Conservation (phyloP, 2,113 vertebrate genomes). For the Megaceryle maxima region DNA sequence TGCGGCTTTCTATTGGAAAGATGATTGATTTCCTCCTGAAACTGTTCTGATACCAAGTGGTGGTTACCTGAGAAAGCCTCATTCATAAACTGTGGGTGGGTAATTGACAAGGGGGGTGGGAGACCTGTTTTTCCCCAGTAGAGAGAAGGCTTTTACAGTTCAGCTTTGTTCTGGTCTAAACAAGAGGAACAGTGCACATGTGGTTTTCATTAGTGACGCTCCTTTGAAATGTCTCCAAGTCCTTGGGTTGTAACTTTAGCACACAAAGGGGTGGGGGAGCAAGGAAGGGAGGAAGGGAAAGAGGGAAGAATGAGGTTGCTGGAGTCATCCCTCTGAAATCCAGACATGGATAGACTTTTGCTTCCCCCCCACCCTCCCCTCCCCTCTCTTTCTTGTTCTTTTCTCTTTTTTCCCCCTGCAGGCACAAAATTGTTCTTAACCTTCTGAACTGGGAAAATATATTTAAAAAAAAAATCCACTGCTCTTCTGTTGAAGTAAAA, state of each 20-base stretch:
- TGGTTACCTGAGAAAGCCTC: slow-evolving; percentile 28
- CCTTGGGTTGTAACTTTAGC: slow-evolving; percentile 59
- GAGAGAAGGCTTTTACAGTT: slow-evolving; percentile 27
- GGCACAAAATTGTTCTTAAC: slow-evolving; percentile 6
- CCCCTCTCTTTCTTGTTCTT: not conserved
- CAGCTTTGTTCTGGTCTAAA: slow-evolving; percentile 40
- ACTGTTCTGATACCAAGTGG: not conserved
- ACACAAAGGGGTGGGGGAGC: slow-evolving; percentile 11
- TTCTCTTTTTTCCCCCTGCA: not conserved
- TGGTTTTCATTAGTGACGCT: slow-evolving; percentile 54
- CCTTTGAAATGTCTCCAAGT: slow-evolving; percentile 55
- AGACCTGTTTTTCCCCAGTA: rapidly evolving
- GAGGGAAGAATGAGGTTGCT: slow-evolving; percentile 12
- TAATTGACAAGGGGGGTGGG: not conserved
- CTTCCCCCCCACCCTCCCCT: not conserved
- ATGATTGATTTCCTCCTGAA: not conserved
- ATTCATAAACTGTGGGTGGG: slow-evolving; percentile 15
- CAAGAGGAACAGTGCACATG: slow-evolving; percentile 9
- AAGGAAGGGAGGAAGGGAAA: slow-evolving; percentile 5
- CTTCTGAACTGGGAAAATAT: not conserved
- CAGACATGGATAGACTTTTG: not conserved
- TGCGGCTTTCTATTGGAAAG: not conserved
- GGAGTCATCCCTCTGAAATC: slow-evolving; percentile 18
- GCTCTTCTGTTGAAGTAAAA: slow-evolving; percentile 11
- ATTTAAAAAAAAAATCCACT: not conserved